Base-by-base conservation (phyloP, 2,888 invertebrate species). In the Phyllotreta cruciferae region DNA sequence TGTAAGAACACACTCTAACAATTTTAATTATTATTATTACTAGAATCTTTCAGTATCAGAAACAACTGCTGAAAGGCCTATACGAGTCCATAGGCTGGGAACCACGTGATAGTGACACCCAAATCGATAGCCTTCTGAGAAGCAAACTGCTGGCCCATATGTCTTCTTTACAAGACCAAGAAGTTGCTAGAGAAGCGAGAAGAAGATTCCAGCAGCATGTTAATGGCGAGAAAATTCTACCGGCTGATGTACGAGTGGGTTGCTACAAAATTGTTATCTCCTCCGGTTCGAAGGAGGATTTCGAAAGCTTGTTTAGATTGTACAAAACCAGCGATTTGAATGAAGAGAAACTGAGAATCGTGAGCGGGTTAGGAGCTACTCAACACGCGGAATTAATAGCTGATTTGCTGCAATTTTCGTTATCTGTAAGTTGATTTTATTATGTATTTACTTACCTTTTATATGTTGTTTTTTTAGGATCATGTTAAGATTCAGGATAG, bases 401-500 rank as follows among this genome's bases (percentile, higher is more conserved):
- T 45, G 87, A 88, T 73, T 93, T 94, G 44, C 85, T 94, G 13
- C 85, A 92, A 62, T 93, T 94, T 79, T 88, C 93, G 3, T 86
- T 92, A 80, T 90, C 93, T 82, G 92, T 92, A 74, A 84, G 87
- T 69, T 35, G 9, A 14, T 50, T 8, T 6, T n/a, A 9, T 5
- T n/a, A 41, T n/a, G 6, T 38, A 8, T 38, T 38, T 5, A 56
- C 8, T 45, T 52, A 58, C 53, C 44, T 56, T 13, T 13, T 56
- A n/a, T n/a, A n/a, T 52, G 35, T 49, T 49, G 3, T 36, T 62
- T 35, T 69, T 62, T 3, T 78, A 93, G 90, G 91, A 92, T 63
- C 92, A 96, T 79, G 96, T 98, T 1, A 86, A 95, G 52, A 87
- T 92, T 0, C 96, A 96, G 81, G 96, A 97, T 79, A 90, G 93